Percentiles rank a stretch among this genome's conserved stretches.
Evolutionary conservation across 1,140 invertebrate species (phyloP).

Genomic region (Platyscapa corneri): DNA sequence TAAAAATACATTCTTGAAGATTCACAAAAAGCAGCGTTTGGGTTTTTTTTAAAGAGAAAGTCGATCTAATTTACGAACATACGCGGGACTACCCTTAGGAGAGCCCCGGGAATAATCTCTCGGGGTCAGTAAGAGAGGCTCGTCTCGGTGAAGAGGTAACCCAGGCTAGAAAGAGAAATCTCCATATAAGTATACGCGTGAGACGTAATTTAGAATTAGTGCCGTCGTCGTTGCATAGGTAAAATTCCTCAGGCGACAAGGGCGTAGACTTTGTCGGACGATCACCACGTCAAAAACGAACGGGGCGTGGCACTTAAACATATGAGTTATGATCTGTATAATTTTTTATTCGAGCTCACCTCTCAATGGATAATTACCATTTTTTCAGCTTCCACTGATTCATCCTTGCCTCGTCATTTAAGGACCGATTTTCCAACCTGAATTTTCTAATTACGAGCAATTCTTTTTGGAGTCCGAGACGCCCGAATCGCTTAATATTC

Average conservation of each 20-base stretch:
- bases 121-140: too few species aligned
- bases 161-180: background rate
- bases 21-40: background rate
- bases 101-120: too few species aligned
- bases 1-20: too few species aligned
- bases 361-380: constrained; percentile 52
- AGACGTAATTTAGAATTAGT: constrained; percentile 32
- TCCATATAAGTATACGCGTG: background rate
- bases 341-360: constrained; percentile 53
- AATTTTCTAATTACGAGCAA: background rate
- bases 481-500: background rate
- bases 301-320: constrained; percentile 51
- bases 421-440: background rate
- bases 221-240: background rate
- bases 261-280: constrained; percentile 39
- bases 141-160: background rate
- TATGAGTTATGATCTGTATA: constrained; percentile 57
- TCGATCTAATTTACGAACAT: background rate
- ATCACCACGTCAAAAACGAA: constrained; percentile 55
- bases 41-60: background rate
- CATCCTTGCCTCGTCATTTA: constrained; percentile 6
- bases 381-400: background rate
- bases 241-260: constrained; percentile 45
- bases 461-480: background rate
- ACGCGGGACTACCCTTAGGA: background rate